Evolutionary conservation across 2,113 vertebrate genomes (phyloP), one percentile per base, ranked within the genome.

Genomic region (Hyperopisus bebe): DNA sequence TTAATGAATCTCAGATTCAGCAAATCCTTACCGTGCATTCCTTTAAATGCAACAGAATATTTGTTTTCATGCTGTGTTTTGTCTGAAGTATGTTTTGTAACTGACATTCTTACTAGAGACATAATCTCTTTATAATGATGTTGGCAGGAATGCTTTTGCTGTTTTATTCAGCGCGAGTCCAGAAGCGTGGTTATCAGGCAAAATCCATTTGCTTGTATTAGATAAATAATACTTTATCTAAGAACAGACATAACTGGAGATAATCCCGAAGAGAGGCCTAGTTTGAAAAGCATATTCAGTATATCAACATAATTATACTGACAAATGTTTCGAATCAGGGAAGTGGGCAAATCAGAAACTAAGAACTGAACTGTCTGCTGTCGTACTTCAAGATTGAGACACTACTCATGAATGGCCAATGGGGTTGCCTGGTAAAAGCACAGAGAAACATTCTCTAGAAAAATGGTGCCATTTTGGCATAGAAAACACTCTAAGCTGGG

Each of bases 261-360:
- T 9, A 17, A 44, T n/a, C 19, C 70, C 19, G 19, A 82, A 74
- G 46, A 48, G 7, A 42, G 15, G 2, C 70, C n/a, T 39, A 31
- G 70, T 31, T 77, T 39, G 31, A 80, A 19, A 80, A 80, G 35
- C 47, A 15, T 10, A 24, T 83, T 82, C 50, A 48, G 8, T 53
- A 39, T 21, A 51, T 89, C 47, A 19, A 7, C 19, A 27, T 48
- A 50, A 51, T 48, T 83, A n/a, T 48, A 39, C 47, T 87, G 48
- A 55, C 50, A 83, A 83, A 42, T 74, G 48, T 53, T 89, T 89
- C 24, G 51, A 42, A 89, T 89, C 82, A 35, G 80, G 17, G 48
- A 50, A 83, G 35, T 77, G 21, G 74, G 35, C 74, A 19, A 17
- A 27, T 55, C 50, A 31, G 35, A 89, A 82, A 15, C 48, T 27